These are phyloP conservation scores for Passer domesticus DNA, from an alignment of 2,113 vertebrate species.

Conservation along the genomic window DNA sequence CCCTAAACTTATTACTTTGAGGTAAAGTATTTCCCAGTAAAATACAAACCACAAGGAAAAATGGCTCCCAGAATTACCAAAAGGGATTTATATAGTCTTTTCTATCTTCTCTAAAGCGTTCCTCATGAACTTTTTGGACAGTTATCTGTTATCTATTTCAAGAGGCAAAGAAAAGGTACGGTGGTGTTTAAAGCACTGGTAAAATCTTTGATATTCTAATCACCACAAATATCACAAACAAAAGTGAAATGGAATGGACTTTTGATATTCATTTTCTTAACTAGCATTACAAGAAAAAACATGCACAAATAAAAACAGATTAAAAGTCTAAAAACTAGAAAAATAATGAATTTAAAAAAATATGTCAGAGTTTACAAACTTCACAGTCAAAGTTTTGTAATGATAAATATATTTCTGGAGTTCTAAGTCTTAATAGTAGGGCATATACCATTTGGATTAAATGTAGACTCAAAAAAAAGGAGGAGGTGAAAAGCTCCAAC, in stretches of 20 bases:
- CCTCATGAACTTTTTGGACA: neutral
- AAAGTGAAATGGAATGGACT: neutral
- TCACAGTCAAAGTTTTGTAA: constrained; percentile 3
- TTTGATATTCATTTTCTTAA: neutral
- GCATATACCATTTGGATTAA: constrained; percentile 19
- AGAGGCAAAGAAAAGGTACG: neutral
- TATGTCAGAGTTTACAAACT: neutral
- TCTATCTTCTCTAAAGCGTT: neutral
- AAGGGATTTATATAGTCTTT: neutral
- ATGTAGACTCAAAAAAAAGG: neutral
- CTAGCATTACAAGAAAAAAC: neutral
- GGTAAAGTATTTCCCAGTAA: neutral
- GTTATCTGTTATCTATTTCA: neutral
- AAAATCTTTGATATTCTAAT: neutral
- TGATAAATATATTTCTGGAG: neutral
- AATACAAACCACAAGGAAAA: neutral
- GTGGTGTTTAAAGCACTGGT: neutral
- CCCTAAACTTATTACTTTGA: neutral
- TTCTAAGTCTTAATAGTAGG: neutral
- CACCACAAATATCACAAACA: neutral
- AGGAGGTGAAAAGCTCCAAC: neutral
- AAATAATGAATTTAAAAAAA: neutral
- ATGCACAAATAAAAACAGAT: neutral
- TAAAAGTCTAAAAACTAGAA: neutral
- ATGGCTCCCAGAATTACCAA: neutral